Evolutionary conservation across 2,113 vertebrate species (phyloP), one percentile per base, ranked within the genome.

Genomic region (Symphodus melops): DNA sequence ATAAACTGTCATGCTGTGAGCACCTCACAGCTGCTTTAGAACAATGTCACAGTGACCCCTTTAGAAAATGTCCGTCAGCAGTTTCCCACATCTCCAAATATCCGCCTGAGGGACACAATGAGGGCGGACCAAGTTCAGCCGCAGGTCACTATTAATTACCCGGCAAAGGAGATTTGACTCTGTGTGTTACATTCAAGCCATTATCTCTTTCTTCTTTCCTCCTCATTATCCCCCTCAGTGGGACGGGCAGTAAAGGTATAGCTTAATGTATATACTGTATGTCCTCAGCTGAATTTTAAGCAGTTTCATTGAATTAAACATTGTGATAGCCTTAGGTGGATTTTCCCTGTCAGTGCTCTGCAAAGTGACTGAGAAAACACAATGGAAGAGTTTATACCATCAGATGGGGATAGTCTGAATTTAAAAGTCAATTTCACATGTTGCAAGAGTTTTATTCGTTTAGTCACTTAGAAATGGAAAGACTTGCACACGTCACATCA

Each of bases 211-310:
- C 63, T 58, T 42, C 63, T 58, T 42, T 3, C 25, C 58, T 54
- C 9, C 64, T 77, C 72, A 51, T 72, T 76, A 86, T 77, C 11
- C 13, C 44, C 58, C 63, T 60, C 55, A 62, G 39, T 63, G 21
- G 37, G 36, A 59, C 28, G 33, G 51, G 58, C 33, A 1, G 14
- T 73, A 51, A 69, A 67, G 70, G 42, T 8, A 11, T 37, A 71
- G 16, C 11, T 61, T n/a, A 51, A n/a, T 49, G 48, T 12, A 67
- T n/a, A n/a, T n/a, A n/a, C n/a, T 66, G 67, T 52, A 55, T 60
- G 48, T 76, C 74, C 72, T 83, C 49, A n/a, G 21, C 39, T 79
- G 84, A 85, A 89, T 88, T 75, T 66, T 72, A 80, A 86, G 65
- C 78, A 55, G 17, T 69, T 79, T 51, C 37, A 60, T 67, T 83